These are phyloP conservation scores for Tribolium castaneum DNA, from an alignment of 1,140 invertebrate species.

Conservation along the genomic window DNA sequence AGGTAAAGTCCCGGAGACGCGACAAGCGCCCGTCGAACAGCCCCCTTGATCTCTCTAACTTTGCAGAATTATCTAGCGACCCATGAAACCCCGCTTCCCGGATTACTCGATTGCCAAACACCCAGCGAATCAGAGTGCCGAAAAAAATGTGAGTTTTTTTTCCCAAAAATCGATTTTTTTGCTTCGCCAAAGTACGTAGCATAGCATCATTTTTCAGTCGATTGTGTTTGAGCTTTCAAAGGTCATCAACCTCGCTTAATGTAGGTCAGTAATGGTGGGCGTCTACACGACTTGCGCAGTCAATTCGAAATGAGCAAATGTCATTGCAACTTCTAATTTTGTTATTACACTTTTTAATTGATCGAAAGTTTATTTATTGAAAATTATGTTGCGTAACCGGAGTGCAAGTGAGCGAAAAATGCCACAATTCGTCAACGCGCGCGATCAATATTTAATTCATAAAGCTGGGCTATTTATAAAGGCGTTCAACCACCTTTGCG, in stretches of 20 bases:
- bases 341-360: conserved; percentile 40
- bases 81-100: not conserved
- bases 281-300: conserved; percentile 58
- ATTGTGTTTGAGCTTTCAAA: conserved; percentile 53
- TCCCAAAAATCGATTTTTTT: not conserved
- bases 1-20: not conserved
- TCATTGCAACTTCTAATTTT: conserved; percentile 50
- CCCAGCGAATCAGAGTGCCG: conserved; percentile 12
- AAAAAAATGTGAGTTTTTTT: conserved; percentile 54
- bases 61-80: not conserved
- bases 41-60: not conserved
- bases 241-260: conserved; percentile 61
- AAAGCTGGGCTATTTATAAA: conserved; percentile 28
- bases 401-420: not conserved
- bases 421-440: not conserved
- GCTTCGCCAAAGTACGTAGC: conserved; percentile 25
- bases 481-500: conserved; percentile 23
- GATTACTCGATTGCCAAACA: not conserved
- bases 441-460: conserved; percentile 29
- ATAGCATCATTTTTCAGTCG: conserved; percentile 52
- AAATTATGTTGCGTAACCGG: conserved; percentile 8
- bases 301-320: conserved; percentile 46
- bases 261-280: conserved; percentile 64
- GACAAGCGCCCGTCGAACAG: not conserved
- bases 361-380: not conserved